Percentiles rank a stretch among this genome's conserved stretches.
Evolutionary conservation across 2,797 vertebrate species (phyloP).

Genomic region (Anas georgica): DNA sequence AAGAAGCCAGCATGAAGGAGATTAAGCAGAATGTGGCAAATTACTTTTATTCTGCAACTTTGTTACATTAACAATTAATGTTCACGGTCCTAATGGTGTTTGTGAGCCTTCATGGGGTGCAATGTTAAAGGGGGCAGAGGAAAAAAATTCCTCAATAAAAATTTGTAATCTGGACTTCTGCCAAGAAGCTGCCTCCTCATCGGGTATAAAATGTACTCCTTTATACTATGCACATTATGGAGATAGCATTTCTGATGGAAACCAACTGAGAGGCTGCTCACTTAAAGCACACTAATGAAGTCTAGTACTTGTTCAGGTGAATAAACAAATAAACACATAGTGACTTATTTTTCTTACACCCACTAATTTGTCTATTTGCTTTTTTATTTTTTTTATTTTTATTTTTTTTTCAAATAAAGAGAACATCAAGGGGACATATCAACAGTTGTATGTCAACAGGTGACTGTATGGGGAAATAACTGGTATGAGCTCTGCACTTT

Average conservation of each 20-base stretch:
- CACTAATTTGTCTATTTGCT: not conserved
- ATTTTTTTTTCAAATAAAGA: conserved; percentile 25
- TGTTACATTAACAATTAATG: not conserved
- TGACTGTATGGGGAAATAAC: not conserved
- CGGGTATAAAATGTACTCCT: not conserved
- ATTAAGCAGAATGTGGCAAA: not conserved
- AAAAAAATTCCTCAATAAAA: not conserved
- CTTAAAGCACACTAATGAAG: not conserved
- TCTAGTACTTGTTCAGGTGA: not conserved
- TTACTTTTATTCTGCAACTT: conserved; percentile 9
- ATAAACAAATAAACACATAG: not conserved
- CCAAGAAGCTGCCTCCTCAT: not conserved
- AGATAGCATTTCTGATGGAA: not conserved
- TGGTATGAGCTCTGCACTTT: not conserved
- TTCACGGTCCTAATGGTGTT: not conserved
- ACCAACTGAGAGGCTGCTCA: not conserved
- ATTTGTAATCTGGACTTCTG: not conserved
- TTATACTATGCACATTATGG: not conserved
- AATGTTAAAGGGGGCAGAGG: not conserved
- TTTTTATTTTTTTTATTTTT: too few relatives aligned
- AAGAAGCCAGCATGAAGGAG: not conserved
- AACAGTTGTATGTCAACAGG: not conserved
- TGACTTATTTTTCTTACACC: not conserved
- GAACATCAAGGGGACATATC: not conserved
- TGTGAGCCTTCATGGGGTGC: not conserved